A percentile compares a stretch with the other conserved stretches of the same genome.
Conservation (phyloP, 2,888 invertebrate species). For the Pilophorus perplexus region DNA sequence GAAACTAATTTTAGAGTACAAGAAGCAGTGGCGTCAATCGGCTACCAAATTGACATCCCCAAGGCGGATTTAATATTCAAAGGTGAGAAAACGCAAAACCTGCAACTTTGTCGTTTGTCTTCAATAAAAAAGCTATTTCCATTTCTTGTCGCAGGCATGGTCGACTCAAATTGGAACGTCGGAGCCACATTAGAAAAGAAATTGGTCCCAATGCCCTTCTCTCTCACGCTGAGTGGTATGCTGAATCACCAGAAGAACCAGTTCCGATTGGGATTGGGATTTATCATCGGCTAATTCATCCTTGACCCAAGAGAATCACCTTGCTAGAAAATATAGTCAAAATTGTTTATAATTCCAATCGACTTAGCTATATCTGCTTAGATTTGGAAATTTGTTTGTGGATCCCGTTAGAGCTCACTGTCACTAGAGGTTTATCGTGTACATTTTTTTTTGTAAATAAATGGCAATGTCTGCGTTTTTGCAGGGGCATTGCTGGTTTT, state of each 20-base stretch:
- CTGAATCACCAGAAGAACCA: constrained; percentile 90
- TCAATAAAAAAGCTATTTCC: no score
- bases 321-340: constrained; percentile 18
- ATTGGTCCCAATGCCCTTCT: constrained; percentile 87
- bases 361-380: no score
- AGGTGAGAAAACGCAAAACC: no score
- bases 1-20: constrained; percentile 88
- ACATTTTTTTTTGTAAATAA: no score
- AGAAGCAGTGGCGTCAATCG: constrained; percentile 87
- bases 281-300: constrained; percentile 74
- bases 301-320: background rate
- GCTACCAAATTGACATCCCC: constrained; percentile 92
- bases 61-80: constrained; percentile 91
- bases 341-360: constrained; percentile 9
- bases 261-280: constrained; percentile 89
- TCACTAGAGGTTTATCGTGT: no score
- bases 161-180: constrained; percentile 90
- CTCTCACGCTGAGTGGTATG: constrained; percentile 86
- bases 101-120: background rate
- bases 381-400: no score
- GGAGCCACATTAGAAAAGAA: constrained; percentile 93
- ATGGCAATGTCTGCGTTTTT: no score
- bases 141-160: no score
- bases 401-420: no score
- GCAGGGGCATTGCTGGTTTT: no score